Evolutionary conservation across 2,113 vertebrate species (phyloP), one percentile per base, ranked within the genome.

Genomic region (Etia nguti): DNA sequence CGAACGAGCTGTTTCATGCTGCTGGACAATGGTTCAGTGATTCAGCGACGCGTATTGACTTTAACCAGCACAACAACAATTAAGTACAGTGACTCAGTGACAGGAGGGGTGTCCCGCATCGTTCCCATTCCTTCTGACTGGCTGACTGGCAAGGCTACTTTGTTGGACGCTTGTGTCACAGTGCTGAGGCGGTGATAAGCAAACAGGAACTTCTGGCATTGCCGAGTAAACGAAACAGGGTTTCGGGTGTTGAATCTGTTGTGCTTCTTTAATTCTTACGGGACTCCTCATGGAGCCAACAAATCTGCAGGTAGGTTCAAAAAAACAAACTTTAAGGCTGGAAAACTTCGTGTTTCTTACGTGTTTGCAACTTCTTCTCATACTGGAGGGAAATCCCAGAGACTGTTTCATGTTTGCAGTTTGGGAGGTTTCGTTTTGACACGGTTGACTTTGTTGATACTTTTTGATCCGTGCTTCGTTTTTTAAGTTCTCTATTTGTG

Each of bases 301-400:
- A 4, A 96, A 91, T 79, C 89, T 96, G 60, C 96, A 96, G 96
- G 96, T 96, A 94, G 24, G 92, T 10, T n/a, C 22, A 55, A 34
- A 15, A 43, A 4, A 8, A 29, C 2, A 8, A 8, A 8, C 1
- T 38, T 38, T 38, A 65, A n/a, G 20, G 34, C 20, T 68, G 34
- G 60, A 68, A 68, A 68, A 68, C 1, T 20, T 68, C 60, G 34
- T 22, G 34, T 68, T 68, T 68, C 34, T 68, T 68, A 38, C 6
- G 60, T 38, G 34, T 38, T 38, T 22, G 34, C 20, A 38, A 13
- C 60, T 38, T 6, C 12, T 79, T 16, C 52, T 52, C 16, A 9
- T 13, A 5, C 2, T 5, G 34, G 22, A 36, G 68, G 15, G 20
- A 70, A 59, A 4, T 2, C 52, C 18, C 38, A n/a, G 22, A 65